Percentiles rank a stretch among this genome's conserved stretches.
These are phyloP conservation scores for Leptodactylus fallax DNA, from an alignment of 2,797 vertebrate species.

Conservation along the genomic window DNA sequence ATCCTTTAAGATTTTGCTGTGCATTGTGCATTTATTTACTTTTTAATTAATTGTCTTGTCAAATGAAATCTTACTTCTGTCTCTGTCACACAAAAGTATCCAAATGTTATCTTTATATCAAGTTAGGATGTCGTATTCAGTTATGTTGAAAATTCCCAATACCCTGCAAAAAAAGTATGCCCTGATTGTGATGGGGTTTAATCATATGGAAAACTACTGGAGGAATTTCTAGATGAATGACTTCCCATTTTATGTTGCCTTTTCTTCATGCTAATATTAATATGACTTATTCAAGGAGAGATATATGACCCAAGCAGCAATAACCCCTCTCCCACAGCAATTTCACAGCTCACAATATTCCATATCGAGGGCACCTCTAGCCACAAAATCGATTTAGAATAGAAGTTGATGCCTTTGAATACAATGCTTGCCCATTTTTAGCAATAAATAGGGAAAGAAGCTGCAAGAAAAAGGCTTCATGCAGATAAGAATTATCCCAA, in stretches of 20 bases:
- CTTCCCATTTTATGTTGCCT: slow-evolving; percentile 69
- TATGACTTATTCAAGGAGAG: slow-evolving; percentile 77
- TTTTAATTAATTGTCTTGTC: slow-evolving; percentile 4
- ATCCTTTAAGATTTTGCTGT: neutral
- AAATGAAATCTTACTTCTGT: slow-evolving; percentile 32
- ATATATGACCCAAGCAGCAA: slow-evolving; percentile 78
- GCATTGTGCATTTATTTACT: neutral
- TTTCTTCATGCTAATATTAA: slow-evolving; percentile 68
- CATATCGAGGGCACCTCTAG: slow-evolving; percentile 87
- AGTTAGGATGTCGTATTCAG: slow-evolving; percentile 21
- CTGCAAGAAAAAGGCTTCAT: slow-evolving; percentile 81
- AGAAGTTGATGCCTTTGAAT: slow-evolving; percentile 85
- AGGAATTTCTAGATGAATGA: slow-evolving; percentile 68
- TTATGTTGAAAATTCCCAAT: slow-evolving; percentile 48
- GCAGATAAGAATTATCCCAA: slow-evolving; percentile 82
- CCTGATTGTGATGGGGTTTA: slow-evolving; percentile 52
- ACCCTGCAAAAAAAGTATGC: slow-evolving; percentile 27
- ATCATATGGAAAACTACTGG: slow-evolving; percentile 64
- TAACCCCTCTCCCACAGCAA: slow-evolving; percentile 73
- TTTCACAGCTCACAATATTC: slow-evolving; percentile 76
- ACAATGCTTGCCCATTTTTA: slow-evolving; percentile 84
- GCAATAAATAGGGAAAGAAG: slow-evolving; percentile 86
- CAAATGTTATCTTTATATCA: slow-evolving; percentile 41
- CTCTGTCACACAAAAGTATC: slow-evolving; percentile 36
- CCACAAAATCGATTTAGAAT: slow-evolving; percentile 86